phyloP scores from a whole-genome alignment of 1,140 invertebrate species.

The Frieseomelitta varia region DNA sequence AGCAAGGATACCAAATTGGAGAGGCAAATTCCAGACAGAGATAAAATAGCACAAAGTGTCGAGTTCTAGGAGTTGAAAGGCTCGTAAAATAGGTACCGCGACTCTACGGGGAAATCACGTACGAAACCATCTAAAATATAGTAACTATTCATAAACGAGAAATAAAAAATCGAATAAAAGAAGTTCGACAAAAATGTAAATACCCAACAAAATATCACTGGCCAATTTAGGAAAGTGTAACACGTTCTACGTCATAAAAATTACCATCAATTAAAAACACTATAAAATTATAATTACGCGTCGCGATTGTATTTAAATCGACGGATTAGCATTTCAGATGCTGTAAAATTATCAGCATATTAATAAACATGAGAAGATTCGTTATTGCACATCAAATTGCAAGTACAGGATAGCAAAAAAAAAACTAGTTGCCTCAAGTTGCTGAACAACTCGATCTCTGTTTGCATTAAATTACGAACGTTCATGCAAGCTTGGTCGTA shows the following conservation, averaged over 20 bases:
- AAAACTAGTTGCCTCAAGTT: neutral
- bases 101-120: slow-evolving; percentile 14
- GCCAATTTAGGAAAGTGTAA: neutral
- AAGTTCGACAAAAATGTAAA: neutral
- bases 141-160: neutral
- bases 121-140: neutral
- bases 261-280: neutral
- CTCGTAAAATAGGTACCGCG: neutral
- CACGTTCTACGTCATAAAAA: neutral
- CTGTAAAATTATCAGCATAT: neutral
- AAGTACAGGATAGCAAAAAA: neutral
- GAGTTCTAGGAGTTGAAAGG: neutral
- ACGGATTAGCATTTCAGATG: neutral
- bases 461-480: slow-evolving; percentile 27
- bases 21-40: neutral
- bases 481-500: neutral
- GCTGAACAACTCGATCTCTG: neutral
- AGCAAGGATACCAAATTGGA: neutral
- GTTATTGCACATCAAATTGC: neutral
- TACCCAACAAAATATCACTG: neutral
- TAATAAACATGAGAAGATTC: neutral
- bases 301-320: neutral
- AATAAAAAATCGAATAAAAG: neutral
- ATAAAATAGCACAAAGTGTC: neutral
- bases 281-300: neutral